A percentile compares a stretch with the other conserved stretches of the same genome.
Conservation (phyloP, 2,797 vertebrate species). For the Semotilus atromaculatus region DNA sequence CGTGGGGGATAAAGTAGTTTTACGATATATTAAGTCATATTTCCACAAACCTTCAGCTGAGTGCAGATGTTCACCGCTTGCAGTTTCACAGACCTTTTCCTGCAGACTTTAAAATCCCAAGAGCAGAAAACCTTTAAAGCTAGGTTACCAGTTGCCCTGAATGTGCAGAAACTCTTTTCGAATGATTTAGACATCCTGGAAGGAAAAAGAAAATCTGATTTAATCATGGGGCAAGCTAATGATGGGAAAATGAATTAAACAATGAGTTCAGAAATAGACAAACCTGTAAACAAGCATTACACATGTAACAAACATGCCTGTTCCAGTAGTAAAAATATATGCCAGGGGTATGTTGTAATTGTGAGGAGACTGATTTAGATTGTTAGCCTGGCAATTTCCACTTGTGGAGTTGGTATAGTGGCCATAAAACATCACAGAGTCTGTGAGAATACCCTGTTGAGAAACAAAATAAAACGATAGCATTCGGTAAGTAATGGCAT, state of each 20-base stretch:
- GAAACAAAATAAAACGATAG: conserved; percentile 15
- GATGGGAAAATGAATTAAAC: background rate
- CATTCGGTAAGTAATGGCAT: background rate
- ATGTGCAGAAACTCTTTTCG: conserved; percentile 77
- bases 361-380: background rate
- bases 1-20: background rate
- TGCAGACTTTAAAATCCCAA: conserved; percentile 91
- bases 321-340: conserved; percentile 78
- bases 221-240: background rate
- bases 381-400: background rate
- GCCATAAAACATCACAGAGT: conserved; percentile 86
- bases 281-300: conserved; percentile 87
- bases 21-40: background rate
- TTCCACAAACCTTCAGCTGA: conserved; percentile 80
- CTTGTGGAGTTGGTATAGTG: conserved; percentile 82
- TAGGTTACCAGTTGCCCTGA: conserved; percentile 70
- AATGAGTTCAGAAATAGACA: background rate
- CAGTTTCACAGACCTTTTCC: conserved; percentile 76
- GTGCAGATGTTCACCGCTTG: conserved; percentile 84
- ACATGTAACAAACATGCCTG: conserved; percentile 80
- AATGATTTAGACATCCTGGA: conserved; percentile 82
- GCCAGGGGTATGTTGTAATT: conserved; percentile 85
- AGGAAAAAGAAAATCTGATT: background rate
- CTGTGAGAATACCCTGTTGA: conserved; percentile 81
- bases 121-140: conserved; percentile 82